Conservation (phyloP, 2,888 invertebrate species). For the Cheilosia pagana region DNA sequence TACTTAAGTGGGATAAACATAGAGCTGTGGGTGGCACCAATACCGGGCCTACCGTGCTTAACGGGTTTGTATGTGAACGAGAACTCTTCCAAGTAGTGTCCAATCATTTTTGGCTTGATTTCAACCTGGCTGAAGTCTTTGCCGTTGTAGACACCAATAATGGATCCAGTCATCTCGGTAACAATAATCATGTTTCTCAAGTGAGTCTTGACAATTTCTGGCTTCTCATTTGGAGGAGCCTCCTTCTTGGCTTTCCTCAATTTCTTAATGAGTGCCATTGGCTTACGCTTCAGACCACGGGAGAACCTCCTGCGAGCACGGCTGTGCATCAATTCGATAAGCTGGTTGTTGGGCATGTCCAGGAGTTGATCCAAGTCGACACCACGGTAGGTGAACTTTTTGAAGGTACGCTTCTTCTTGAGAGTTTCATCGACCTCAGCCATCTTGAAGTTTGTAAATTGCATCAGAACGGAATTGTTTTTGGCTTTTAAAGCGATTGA, state of each 20-base stretch:
- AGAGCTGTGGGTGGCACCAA: conserved; percentile 98
- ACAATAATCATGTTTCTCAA: conserved; percentile 99
- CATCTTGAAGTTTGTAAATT: conserved; percentile 86
- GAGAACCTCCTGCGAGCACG: conserved; percentile 96
- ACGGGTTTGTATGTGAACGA: conserved; percentile 98
- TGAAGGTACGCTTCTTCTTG: conserved; percentile 99
- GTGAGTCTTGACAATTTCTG: conserved; percentile 99
- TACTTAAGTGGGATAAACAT: conserved; percentile 98
- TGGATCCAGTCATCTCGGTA: conserved; percentile 99
- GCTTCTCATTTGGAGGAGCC: conserved; percentile 98
- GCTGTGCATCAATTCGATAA: conserved; percentile 97
- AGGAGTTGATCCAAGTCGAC: conserved; percentile 99
- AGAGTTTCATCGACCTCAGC: conserved; percentile 92
- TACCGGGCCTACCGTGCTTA: conserved; percentile 98
- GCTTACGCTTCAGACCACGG: conserved; percentile 96
- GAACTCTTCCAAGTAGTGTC: conserved; percentile 98
- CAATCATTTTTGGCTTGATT: conserved; percentile 98
- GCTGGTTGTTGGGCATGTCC: conserved; percentile 87
- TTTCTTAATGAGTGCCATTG: conserved; percentile 97
- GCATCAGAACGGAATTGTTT: too few species aligned
- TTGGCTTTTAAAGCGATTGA: too few species aligned
- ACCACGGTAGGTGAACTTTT: conserved; percentile 99
- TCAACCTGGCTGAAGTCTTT: conserved; percentile 97
- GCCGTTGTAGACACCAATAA: conserved; percentile 99
- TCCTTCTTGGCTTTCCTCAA: conserved; percentile 97